Conservation (phyloP, 2,797 vertebrate genomes). For the Phalanger gymnotis region DNA sequence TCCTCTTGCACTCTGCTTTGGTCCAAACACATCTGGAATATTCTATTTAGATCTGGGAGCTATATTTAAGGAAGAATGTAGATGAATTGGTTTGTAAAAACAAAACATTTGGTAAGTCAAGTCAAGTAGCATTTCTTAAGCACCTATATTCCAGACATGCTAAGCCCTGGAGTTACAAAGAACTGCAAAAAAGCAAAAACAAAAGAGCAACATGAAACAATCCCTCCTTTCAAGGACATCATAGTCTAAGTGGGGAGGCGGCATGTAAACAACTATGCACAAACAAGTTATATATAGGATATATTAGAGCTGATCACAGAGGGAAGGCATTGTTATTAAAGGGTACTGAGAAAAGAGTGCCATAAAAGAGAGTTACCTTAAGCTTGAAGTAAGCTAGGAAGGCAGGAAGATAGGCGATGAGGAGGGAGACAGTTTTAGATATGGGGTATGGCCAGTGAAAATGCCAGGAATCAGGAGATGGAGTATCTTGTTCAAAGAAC, state of each 20-base stretch:
- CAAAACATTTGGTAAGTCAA: not conserved
- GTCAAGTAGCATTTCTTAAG: conserved; percentile 15
- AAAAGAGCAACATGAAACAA: not conserved
- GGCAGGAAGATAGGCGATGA: not conserved
- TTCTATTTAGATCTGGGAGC: not conserved
- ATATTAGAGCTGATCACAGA: not conserved
- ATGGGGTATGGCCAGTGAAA: not conserved
- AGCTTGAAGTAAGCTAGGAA: not conserved
- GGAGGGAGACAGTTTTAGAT: not conserved
- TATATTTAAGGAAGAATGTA: not conserved
- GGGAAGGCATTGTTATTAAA: not conserved
- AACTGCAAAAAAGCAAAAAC: not conserved
- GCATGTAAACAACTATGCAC: not conserved
- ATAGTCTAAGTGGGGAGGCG: too few species aligned
- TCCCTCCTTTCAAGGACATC: not conserved
- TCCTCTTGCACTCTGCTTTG: not conserved
- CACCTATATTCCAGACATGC: not conserved
- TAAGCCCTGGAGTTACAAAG: not conserved
- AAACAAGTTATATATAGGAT: not conserved
- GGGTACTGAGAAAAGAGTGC: not conserved
- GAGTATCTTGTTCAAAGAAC: not conserved
- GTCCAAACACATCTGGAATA: not conserved
- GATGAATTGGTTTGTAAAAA: not conserved
- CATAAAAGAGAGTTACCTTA: not conserved
- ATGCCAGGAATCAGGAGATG: not conserved